Percentiles rank a stretch among this genome's conserved stretches.
phyloP scores from a whole-genome alignment of 1,140 invertebrate genomes.

The Camponotus vicinus region DNA sequence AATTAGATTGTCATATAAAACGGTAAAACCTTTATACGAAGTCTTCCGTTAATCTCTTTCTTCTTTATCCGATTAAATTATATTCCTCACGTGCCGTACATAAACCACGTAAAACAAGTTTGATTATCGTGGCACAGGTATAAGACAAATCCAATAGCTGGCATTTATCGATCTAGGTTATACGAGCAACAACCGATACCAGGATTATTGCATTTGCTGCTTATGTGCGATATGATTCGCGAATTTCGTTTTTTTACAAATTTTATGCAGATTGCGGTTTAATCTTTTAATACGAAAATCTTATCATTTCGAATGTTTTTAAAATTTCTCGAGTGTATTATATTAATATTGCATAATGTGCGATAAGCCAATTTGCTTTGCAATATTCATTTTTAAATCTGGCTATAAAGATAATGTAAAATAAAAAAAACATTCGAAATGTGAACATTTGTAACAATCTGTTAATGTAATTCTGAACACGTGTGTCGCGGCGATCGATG shows the following conservation, averaged over 20 bases:
- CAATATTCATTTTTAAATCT: not conserved
- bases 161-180: constrained; percentile 67
- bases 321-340: not conserved
- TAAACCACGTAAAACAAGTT: constrained; percentile 56
- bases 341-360: not conserved
- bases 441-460: not conserved
- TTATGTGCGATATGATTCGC: constrained; percentile 14
- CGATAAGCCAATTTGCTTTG: not conserved
- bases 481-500: constrained; percentile 33
- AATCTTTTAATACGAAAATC: not conserved
- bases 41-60: not conserved
- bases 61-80: constrained; percentile 24
- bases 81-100: constrained; percentile 40
- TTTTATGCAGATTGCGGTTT: not conserved
- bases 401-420: not conserved
- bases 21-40: not conserved
- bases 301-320: not conserved
- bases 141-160: constrained; percentile 38
- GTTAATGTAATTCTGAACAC: constrained; percentile 3
- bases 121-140: constrained; percentile 45
- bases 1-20: constrained; percentile 66
- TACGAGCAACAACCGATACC: constrained; percentile 45
- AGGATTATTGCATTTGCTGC: not conserved
- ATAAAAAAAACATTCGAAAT: not conserved
- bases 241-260: not conserved